Evolutionary conservation across 2,113 vertebrate genomes (phyloP).

Genomic region (Heloderma charlesbogerti): DNA sequence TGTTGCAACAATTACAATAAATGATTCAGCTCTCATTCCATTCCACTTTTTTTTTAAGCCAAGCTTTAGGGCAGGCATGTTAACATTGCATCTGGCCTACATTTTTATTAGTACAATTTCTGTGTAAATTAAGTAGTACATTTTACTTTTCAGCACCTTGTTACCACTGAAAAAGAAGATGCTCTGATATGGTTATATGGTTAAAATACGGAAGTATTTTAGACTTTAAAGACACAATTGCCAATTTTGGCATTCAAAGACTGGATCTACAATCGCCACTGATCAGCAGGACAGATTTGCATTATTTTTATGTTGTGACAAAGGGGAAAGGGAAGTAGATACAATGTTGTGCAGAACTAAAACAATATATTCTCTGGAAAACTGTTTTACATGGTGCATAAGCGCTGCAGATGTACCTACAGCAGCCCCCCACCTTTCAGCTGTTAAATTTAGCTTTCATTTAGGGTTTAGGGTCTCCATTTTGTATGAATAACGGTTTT

Average conservation of each 20-base stretch:
- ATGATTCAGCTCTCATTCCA: slow-evolving; percentile 14
- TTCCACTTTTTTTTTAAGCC: not conserved
- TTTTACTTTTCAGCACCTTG: slow-evolving; percentile 22
- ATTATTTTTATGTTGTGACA: not conserved
- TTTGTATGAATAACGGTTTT: not conserved
- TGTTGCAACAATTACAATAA: slow-evolving; percentile 12
- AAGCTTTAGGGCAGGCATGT: slow-evolving; percentile 29
- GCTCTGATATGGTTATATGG: not conserved
- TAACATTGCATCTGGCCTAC: slow-evolving; percentile 1
- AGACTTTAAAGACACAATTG: not conserved
- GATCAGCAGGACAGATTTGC: not conserved
- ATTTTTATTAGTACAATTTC: slow-evolving; percentile 29
- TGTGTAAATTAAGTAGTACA: slow-evolving; percentile 17
- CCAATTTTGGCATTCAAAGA: not conserved
- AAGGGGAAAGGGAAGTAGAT: not conserved
- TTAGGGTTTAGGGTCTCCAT: not conserved
- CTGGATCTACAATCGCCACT: not conserved
- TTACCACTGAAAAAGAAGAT: not conserved
- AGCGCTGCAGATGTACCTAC: not conserved
- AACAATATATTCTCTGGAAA: not conserved
- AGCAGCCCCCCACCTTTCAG: not conserved
- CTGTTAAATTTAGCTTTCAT: not conserved
- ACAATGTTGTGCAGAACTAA: not conserved
- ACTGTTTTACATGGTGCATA: not conserved
- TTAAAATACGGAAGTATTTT: too few species aligned